phyloP scores from a whole-genome alignment of 2,113 vertebrate genomes.

The Rhabdomys dilectus region DNA sequence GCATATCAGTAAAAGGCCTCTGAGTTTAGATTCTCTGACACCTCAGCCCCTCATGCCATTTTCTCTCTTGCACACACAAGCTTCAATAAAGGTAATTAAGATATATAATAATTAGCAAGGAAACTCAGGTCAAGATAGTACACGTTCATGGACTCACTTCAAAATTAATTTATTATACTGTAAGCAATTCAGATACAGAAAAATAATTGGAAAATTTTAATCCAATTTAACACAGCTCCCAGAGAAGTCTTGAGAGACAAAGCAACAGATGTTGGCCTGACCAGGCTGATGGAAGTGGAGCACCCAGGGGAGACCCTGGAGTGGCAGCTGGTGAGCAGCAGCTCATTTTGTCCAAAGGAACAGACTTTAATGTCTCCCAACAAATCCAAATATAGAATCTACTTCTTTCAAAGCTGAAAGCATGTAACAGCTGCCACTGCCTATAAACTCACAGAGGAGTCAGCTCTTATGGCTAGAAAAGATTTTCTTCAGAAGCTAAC shows the following conservation, averaged over 20 bases:
- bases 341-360: conserved; percentile 45
- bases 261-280: conserved; percentile 60
- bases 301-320: neutral
- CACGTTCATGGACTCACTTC: conserved; percentile 51
- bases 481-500: conserved; percentile 6
- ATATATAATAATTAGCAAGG: conserved; percentile 49
- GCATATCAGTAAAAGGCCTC: neutral
- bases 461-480: neutral
- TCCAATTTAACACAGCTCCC: conserved; percentile 59
- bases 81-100: conserved; percentile 47
- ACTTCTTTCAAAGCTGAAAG: conserved; percentile 52
- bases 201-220: conserved; percentile 68
- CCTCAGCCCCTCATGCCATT: neutral
- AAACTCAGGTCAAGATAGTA: conserved; percentile 49
- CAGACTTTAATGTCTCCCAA: conserved; percentile 57
- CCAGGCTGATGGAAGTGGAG: neutral
- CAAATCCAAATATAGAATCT: conserved; percentile 52
- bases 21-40: neutral
- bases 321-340: neutral
- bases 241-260: conserved; percentile 67
- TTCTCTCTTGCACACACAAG: neutral
- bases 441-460: conserved; percentile 52
- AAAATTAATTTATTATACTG: conserved; percentile 62
- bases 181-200: conserved; percentile 59
- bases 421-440: conserved; percentile 44